Percentiles rank a stretch among this genome's conserved stretches.
phyloP scores from a whole-genome alignment of 2,113 vertebrate genomes.

The zebrafish (Danio rerio) region GRCz12tu NC_133192.1:27802001-27802500 shows the following conservation, averaged over 20 bases:
- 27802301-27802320: too few species aligned
- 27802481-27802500: too few species aligned
- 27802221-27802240: background rate
- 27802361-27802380: too few species aligned
- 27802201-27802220: slow-evolving; percentile 9
- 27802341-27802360: too few species aligned
- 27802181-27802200: background rate
- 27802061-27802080: background rate
- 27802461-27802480: too few species aligned
- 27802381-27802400: too few species aligned
- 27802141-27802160: background rate
- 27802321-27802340: too few species aligned
- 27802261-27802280: background rate
- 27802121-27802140: slow-evolving; percentile 5
- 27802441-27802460: too few species aligned
- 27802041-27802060: background rate
- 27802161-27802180: slow-evolving; percentile 2
- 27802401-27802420: too few species aligned
- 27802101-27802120: background rate
- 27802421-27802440: too few species aligned
- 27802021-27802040: background rate
- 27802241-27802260: background rate
- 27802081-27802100: background rate
- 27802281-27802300: background rate
- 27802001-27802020: background rate